These are phyloP conservation scores for human DNA, from an alignment of 2,113 vertebrate species.

Conservation along the genomic window DNA sequence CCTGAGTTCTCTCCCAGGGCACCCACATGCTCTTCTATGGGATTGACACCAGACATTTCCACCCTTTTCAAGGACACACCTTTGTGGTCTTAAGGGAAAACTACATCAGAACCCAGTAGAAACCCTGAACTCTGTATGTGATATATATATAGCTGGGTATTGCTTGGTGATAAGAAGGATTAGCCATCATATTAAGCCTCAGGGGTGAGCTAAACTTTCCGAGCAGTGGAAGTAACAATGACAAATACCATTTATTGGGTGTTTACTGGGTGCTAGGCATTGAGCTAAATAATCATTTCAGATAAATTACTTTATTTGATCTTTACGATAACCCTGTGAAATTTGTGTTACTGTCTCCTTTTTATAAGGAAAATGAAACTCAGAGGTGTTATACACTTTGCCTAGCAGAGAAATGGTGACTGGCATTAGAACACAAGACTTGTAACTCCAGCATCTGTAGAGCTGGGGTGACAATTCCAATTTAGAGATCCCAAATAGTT, in stretches of 20 bases:
- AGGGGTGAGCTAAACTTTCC: not conserved
- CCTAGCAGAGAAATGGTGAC: not conserved
- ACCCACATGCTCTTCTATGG: not conserved
- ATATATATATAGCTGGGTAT: no score
- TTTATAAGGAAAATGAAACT: not conserved
- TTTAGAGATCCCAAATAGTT: not conserved
- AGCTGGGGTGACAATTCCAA: not conserved
- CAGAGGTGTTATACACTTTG: not conserved
- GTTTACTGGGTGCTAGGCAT: not conserved
- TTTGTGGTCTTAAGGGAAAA: not conserved
- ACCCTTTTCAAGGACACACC: not conserved
- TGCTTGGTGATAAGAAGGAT: not conserved
- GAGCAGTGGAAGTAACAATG: not conserved
- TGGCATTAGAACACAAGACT: not conserved
- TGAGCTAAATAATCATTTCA: not conserved
- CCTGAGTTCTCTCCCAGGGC: not conserved
- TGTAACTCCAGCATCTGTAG: not conserved
- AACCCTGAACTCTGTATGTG: not conserved
- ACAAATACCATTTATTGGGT: not conserved
- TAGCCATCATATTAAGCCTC: not conserved
- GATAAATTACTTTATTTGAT: not conserved
- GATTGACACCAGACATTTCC: not conserved
- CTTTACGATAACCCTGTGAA: not conserved
- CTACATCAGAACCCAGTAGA: not conserved
- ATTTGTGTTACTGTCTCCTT: not conserved